These are phyloP conservation scores for Rhagoletis pomonella DNA, from an alignment of 1,140 invertebrate species.

Conservation along the genomic window DNA sequence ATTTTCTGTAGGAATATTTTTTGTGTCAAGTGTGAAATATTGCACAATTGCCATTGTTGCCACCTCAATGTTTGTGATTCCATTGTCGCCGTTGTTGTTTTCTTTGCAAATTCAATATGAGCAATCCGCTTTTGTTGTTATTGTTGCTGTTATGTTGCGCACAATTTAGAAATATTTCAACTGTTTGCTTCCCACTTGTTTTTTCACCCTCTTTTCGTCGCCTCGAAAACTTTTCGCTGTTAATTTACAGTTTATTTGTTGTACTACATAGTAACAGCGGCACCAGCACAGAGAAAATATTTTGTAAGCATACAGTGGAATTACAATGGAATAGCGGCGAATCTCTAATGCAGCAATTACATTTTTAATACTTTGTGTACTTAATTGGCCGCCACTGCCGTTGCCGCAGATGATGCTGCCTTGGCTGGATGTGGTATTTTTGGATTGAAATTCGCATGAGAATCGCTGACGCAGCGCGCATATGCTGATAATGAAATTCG, in stretches of 20 bases:
- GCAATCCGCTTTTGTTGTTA: not conserved
- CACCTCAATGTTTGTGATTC: not conserved
- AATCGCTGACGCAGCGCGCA: constrained; percentile 1
- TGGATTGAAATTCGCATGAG: not conserved
- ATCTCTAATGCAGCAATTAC: no score
- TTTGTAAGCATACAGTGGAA: not conserved
- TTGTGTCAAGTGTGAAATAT: constrained; percentile 39
- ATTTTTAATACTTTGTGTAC: not conserved
- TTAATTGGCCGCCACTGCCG: not conserved
- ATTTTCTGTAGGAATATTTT: constrained; percentile 27
- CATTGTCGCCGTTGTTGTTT: not conserved
- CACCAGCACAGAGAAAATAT: not conserved
- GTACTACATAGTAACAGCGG: no score
- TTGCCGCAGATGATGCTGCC: not conserved
- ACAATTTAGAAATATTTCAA: no score
- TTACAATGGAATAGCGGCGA: not conserved
- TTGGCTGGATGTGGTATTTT: not conserved
- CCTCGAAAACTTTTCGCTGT: no score
- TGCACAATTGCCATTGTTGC: not conserved
- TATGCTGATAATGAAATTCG: constrained; percentile 7
- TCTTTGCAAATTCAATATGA: not conserved
- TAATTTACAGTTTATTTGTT: no score
- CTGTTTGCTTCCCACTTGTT: no score
- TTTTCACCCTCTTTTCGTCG: no score
- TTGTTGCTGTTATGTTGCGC: not conserved